Evolutionary conservation across 2,888 invertebrate species (phyloP), one percentile per base, ranked within the genome.

Genomic region (Drosophila parthenogenetica): DNA sequence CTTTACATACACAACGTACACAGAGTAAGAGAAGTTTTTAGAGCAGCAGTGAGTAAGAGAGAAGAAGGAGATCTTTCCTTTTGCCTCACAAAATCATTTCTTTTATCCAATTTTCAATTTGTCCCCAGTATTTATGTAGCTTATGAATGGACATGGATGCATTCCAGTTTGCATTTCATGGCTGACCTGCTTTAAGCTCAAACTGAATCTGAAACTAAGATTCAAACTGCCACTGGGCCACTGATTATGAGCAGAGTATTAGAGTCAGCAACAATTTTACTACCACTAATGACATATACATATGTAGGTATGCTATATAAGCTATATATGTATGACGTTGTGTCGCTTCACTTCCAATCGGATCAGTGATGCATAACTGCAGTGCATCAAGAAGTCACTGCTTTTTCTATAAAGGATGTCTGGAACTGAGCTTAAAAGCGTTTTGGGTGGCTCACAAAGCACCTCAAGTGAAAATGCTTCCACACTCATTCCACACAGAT

Each of bases 71-170:
- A 11, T 35, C 13, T 13, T 35, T 35, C 35, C 13, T 35, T 5
- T 17, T 35, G 10, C 22, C 45, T 48, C 11, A 7, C 40, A 59
- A 37, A 45, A 45, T 25, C 57, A 48, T 59, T 42, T 53, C 53
- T 61, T 49, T 60, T 46, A 42, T 58, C 46, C 25, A 54, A 54
- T 75, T 80, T 68, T 68, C 69, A 68, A 77, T 74, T 63, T 80
- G 66, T 60, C 62, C 25, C 54, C 54, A 17, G 51, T 73, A 69
- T 77, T 65, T 77, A 53, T 65, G 19, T 42, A 70, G 70, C 50
- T 46, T 61, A 17, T 73, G 68, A 68, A 73, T 66, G 68, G 32
- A 32, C 48, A 48, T 48, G 43, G 35, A 10, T 54, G 32, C 14
- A 43, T 13, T 37, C 14, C 25, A 19, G n/a, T 40, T 63, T 51